Evolutionary conservation across 2,113 vertebrate genomes (phyloP).

Genomic region (Triplophysa dalaica): DNA sequence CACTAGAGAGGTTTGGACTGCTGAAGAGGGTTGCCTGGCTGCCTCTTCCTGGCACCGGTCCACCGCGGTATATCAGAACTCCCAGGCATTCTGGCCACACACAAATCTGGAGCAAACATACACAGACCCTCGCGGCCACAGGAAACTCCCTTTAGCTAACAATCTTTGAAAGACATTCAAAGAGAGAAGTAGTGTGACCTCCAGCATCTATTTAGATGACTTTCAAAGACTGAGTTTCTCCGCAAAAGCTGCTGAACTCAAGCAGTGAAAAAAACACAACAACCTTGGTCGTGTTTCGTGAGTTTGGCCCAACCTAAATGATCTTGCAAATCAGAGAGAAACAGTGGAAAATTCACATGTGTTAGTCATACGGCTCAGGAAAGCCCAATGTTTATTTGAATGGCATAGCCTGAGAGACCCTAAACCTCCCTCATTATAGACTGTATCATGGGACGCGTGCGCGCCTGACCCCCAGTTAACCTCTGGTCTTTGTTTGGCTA

Average conservation of each 20-base stretch:
- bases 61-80: constrained; percentile 35
- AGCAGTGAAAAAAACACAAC: neutral
- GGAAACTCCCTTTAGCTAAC: constrained; percentile 44
- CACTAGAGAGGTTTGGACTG: constrained; percentile 41
- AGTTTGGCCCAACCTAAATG: neutral
- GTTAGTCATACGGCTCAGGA: neutral
- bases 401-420: neutral
- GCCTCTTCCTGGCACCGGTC: constrained; percentile 41
- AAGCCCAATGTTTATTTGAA: constrained; percentile 10
- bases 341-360: constrained; percentile 15
- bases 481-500: no score
- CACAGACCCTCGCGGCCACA: constrained; percentile 37
- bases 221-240: constrained; percentile 20
- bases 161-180: constrained; percentile 21
- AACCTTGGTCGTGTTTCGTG: neutral
- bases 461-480: no score
- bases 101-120: constrained; percentile 27
- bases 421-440: no score
- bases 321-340: constrained; percentile 9
- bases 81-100: constrained; percentile 47
- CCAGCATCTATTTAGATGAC: constrained; percentile 29
- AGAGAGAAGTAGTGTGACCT: constrained; percentile 22
- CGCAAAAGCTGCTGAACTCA: constrained; percentile 4
- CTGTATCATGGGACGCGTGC: no score
- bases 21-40: constrained; percentile 48